Base-by-base conservation (phyloP, 64 coral and sea anemone species). In the Astreopora myriophthalma region DNA sequence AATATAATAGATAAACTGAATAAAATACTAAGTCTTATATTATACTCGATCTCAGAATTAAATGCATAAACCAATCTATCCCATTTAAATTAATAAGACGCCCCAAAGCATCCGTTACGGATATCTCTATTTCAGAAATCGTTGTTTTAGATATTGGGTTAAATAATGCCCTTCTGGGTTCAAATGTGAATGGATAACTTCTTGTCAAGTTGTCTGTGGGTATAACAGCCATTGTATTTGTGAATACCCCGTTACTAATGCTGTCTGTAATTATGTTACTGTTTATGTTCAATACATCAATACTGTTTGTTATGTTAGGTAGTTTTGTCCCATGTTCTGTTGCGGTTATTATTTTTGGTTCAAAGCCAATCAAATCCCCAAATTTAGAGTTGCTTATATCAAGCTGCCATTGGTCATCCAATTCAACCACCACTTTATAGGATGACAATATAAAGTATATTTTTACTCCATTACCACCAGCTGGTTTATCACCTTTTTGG, bases 241-340 rank as follows among this genome's bases (percentile, higher is more conserved):
- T 78, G 2, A 22, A 7, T 2, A 78, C 8, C 36, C 87, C 87
- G 26, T 74, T 36, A 7, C 77, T 34, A 17, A 89, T 63, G 22
- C 52, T 76, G 20, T 78, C 73, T 3, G 9, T 42, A 28, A 89
- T 66, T 24, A 71, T 39, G 12, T 71, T 19, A 1, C 1, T 71
- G 25, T 48, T 48, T 29, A 76, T 89, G 6, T 64, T 61, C 66
- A 89, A 38, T 63, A 36, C 37, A 58, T 89, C 73, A 38, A 89
- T 78, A 14, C 46, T 62, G 65, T 89, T 89, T n/a, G 87, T 89
- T 24, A 89, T 76, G 32, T 89, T 89, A 26, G 87, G 87, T 23
- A 89, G 73, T 6, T 0, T 25, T 0, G 24, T 14, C 3, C 73
- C 73, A 61, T 63, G 22, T 34, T 46, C 52, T 14, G 87, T 89